Conservation (phyloP, 2,797 vertebrate species). For the Lerista edwardsae region DNA sequence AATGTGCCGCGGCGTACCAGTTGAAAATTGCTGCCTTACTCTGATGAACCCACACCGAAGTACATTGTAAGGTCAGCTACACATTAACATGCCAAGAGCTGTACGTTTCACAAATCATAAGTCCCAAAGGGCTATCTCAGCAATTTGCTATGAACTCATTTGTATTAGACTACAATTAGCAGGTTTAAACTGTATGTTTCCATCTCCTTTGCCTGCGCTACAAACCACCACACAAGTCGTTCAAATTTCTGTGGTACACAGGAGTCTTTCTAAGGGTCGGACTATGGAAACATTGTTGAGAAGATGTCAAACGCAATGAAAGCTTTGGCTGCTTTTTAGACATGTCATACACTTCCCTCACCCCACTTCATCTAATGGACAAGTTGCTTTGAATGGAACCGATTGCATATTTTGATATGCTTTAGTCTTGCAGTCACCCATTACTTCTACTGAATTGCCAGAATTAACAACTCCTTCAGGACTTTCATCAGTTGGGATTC, state of each 20-base stretch:
- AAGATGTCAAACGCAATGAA: constrained; percentile 1
- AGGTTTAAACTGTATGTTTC: background rate
- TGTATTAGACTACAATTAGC: background rate
- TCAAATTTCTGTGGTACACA: background rate
- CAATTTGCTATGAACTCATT: background rate
- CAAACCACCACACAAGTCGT: background rate
- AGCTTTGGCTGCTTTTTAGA: background rate
- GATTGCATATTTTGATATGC: constrained; percentile 30
- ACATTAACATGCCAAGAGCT: constrained; percentile 2
- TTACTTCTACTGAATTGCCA: constrained; percentile 58
- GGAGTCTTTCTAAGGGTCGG: constrained; percentile 4
- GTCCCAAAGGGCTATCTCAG: background rate
- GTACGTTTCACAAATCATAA: background rate
- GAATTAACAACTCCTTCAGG: constrained; percentile 52
- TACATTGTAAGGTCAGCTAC: background rate
- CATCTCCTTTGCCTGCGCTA: background rate
- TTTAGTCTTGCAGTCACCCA: constrained; percentile 39
- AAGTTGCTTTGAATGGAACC: constrained; percentile 10
- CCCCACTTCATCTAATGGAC: background rate
- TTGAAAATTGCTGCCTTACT: too few relatives aligned
- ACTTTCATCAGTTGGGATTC: constrained; percentile 49
- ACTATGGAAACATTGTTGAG: background rate
- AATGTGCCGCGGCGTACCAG: too few relatives aligned
- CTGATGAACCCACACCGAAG: background rate
- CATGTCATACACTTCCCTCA: background rate